A percentile compares a stretch with the other conserved stretches of the same genome.
phyloP scores from a whole-genome alignment of 2,888 invertebrate species.

The Tridacna crocea region DNA sequence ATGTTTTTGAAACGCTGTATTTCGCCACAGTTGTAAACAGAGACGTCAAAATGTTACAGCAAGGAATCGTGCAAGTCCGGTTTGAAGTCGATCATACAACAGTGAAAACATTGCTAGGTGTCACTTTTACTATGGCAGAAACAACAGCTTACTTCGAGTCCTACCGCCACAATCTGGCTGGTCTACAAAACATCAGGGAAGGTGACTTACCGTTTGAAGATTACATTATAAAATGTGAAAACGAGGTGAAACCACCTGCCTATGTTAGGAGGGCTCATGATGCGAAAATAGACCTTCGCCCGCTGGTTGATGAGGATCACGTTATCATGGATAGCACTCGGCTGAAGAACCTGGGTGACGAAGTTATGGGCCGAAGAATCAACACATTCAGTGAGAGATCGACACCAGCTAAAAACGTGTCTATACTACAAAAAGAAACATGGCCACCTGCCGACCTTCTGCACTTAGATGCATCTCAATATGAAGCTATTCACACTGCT shows the following conservation, averaged over 20 bases:
- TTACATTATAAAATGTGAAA: conserved; percentile 69
- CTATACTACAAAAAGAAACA: conserved; percentile 24
- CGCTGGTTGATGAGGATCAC: conserved; percentile 65
- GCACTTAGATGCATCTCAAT: conserved; percentile 79
- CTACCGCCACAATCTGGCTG: conserved; percentile 90
- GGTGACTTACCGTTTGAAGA: conserved; percentile 71
- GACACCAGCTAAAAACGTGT: conserved; percentile 40
- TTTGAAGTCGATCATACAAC: conserved; percentile 61
- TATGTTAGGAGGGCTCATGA: conserved; percentile 60
- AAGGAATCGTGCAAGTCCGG: conserved; percentile 73
- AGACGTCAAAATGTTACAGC: conserved; percentile 65
- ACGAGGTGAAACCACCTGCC: conserved; percentile 62
- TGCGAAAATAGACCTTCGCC: conserved; percentile 62
- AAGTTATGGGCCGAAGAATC: conserved; percentile 16
- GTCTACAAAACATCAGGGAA: conserved; percentile 87
- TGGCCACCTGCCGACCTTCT: conserved; percentile 70
- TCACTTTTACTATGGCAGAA: conserved; percentile 88
- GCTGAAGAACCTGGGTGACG: conserved; percentile 46
- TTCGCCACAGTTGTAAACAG: conserved; percentile 87
- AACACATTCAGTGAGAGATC: conserved; percentile 44
- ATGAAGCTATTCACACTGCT: conserved; percentile 75
- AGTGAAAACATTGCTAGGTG: conserved; percentile 34
- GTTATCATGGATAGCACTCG: conserved; percentile 49
- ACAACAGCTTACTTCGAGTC: conserved; percentile 93
- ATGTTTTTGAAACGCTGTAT: conserved; percentile 89